A percentile compares a stretch with the other conserved stretches of the same genome.
These are phyloP conservation scores for Ormyrus thymus DNA, from an alignment of 2,888 invertebrate species.

Conservation along the genomic window DNA sequence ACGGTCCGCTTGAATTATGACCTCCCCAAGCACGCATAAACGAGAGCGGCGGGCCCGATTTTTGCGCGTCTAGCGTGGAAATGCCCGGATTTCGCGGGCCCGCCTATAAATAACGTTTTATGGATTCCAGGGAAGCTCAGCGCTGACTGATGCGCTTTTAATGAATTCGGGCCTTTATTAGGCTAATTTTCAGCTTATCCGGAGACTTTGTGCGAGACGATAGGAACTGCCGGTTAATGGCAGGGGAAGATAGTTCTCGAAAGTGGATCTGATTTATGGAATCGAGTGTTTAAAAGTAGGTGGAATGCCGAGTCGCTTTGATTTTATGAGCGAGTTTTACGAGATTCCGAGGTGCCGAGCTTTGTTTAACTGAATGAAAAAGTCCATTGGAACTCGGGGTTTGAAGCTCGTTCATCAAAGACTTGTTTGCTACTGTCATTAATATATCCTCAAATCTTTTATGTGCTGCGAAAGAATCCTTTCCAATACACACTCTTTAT, in stretches of 20 bases:
- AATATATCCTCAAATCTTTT: too few relatives aligned
- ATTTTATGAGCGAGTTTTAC: background rate
- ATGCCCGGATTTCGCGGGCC: constrained; percentile 7
- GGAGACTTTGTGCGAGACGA: background rate
- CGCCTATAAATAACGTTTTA: constrained; percentile 49
- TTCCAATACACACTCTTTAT: too few relatives aligned
- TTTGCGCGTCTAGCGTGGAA: constrained; percentile 1
- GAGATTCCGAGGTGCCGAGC: background rate
- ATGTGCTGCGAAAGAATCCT: too few relatives aligned
- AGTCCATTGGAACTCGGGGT: too few relatives aligned
- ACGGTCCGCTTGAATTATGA: constrained; percentile 71
- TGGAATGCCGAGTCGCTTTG: background rate
- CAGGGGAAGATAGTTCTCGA: background rate
- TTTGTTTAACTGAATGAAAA: background rate
- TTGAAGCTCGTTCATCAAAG: too few relatives aligned
- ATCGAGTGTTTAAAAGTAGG: background rate
- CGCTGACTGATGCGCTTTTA: constrained; percentile 44
- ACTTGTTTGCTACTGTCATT: too few relatives aligned
- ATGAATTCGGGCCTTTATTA: constrained; percentile 39
- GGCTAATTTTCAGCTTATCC: constrained; percentile 25
- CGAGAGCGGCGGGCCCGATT: background rate
- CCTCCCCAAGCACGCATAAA: constrained; percentile 54
- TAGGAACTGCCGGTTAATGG: background rate
- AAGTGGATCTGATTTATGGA: background rate
- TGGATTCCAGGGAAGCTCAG: constrained; percentile 42